Percentiles rank a stretch among this genome's conserved stretches.
Conservation (phyloP, 1,140 invertebrate genomes). For the Plutomurus gul region DNA sequence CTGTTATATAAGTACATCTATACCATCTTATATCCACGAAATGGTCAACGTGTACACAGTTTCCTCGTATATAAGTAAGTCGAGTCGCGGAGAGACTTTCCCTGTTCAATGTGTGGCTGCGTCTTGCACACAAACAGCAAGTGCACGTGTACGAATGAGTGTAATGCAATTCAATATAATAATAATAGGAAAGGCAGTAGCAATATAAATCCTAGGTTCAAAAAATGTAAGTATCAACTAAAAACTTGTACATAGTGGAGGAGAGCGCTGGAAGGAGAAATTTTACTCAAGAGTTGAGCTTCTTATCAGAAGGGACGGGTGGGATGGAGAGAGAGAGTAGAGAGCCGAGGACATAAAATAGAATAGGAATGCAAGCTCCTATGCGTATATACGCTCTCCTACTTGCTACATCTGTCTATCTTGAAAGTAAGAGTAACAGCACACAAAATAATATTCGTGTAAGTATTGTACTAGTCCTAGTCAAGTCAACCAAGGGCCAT, state of each 20-base stretch:
- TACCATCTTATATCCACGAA: too few relatives aligned
- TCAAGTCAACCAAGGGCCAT: constrained; percentile 35
- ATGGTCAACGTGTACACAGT: too few relatives aligned
- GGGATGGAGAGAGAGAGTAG: too few relatives aligned
- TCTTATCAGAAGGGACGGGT: constrained; percentile 21
- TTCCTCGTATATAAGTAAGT: too few relatives aligned
- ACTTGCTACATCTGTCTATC: neutral
- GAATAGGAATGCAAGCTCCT: constrained; percentile 21
- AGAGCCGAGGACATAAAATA: constrained; percentile 21
- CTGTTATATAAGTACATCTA: neutral
- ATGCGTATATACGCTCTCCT: too few relatives aligned
- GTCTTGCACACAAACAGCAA: neutral
- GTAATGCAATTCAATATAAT: constrained; percentile 1
- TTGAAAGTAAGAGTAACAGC: neutral
- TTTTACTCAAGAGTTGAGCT: constrained; percentile 5
- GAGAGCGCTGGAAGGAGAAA: neutral
- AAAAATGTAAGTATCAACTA: neutral
- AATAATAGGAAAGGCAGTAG: neutral
- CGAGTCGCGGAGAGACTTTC: too few relatives aligned
- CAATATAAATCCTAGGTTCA: neutral
- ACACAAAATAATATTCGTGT: neutral
- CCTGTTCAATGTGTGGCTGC: neutral
- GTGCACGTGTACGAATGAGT: neutral
- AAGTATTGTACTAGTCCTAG: too few relatives aligned
- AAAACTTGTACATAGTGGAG: constrained; percentile 4